Conservation (phyloP, 2,113 vertebrate species). For the Sander vitreus region DNA sequence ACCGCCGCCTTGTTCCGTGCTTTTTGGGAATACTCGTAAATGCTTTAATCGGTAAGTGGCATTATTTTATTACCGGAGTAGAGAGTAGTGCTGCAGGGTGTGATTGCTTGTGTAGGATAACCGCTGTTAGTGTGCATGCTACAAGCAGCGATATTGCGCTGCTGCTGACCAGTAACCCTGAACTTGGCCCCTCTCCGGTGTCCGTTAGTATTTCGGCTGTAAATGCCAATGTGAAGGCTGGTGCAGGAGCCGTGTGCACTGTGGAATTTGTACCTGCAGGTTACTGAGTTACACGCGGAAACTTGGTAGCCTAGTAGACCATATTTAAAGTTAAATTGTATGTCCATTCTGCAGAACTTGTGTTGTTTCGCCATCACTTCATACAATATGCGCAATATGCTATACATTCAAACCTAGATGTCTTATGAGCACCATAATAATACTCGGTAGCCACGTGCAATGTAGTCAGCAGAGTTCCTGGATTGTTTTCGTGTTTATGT, state of each 20-base stretch:
- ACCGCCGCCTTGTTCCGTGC: constrained; percentile 74
- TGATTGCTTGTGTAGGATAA: neutral
- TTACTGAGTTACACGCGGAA: neutral
- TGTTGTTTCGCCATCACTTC: neutral
- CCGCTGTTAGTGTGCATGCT: constrained; percentile 34
- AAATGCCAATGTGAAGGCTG: constrained; percentile 3
- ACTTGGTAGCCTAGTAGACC: neutral
- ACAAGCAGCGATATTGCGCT: constrained; percentile 12
- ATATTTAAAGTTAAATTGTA: constrained; percentile 7
- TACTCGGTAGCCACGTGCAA: constrained; percentile 42
- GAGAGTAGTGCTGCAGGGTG: neutral
- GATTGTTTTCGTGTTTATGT: constrained; percentile 10
- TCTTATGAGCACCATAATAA: neutral
- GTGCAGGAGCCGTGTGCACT: constrained; percentile 4
- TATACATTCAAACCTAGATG: neutral
- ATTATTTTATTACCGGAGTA: neutral
- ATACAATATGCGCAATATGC: neutral
- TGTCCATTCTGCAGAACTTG: constrained; percentile 12
- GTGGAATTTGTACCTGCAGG: neutral
- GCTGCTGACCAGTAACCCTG: constrained; percentile 57
- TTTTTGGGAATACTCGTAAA: constrained; percentile 80
- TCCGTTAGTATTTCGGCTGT: constrained; percentile 28
- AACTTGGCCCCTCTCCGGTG: constrained; percentile 65
- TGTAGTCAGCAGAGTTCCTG: constrained; percentile 1
- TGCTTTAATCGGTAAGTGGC: constrained; percentile 83